phyloP scores from a whole-genome alignment of 2,113 vertebrate genomes.

The Crotophaga sulcirostris region DNA sequence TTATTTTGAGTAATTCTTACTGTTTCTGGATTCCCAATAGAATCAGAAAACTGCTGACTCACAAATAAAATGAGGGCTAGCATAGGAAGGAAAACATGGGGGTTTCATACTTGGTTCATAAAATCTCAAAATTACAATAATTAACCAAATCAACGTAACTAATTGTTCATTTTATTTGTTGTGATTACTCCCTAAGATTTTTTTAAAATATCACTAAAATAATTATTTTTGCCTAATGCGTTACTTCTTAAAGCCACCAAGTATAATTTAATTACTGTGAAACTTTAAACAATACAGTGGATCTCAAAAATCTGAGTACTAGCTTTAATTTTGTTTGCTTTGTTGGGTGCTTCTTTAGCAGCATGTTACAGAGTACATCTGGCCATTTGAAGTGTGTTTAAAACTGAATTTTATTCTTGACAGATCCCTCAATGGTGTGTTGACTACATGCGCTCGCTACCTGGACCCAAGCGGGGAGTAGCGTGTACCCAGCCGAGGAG shows the following conservation, averaged over 20 bases:
- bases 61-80: not conserved
- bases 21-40: not conserved
- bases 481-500: constrained; percentile 94
- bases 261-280: not conserved
- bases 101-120: not conserved
- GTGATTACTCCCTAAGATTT: not conserved
- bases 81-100: not conserved
- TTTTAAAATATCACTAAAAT: not conserved
- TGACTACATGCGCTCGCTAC: constrained; percentile 88
- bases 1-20: not conserved
- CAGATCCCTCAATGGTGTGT: constrained; percentile 98
- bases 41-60: not conserved
- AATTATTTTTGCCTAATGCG: not conserved
- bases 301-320: not conserved
- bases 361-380: not conserved
- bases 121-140: not conserved
- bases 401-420: not conserved
- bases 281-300: not conserved
- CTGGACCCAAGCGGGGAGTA: constrained; percentile 90
- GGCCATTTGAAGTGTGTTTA: not conserved
- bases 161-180: not conserved
- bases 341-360: not conserved
- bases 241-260: not conserved
- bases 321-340: not conserved
- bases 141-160: not conserved